Evolutionary conservation across 2,113 vertebrate genomes (phyloP).

Genomic region (Spea multiplicata): DNA sequence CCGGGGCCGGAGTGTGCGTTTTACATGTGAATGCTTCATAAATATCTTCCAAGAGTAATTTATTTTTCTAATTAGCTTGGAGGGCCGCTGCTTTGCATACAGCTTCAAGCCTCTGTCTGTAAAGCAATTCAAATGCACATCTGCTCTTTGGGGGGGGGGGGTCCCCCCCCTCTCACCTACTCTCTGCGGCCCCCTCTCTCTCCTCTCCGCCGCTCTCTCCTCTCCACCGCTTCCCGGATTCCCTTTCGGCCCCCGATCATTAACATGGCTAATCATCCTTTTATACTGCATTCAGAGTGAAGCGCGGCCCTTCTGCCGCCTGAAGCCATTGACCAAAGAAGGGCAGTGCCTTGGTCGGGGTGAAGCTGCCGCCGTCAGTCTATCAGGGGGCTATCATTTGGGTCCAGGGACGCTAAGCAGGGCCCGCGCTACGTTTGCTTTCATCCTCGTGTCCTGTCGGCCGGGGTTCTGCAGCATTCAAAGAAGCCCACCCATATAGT

Average conservation of each 20-base stretch:
- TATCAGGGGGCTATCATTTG: too few species aligned
- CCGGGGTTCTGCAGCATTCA: too few species aligned
- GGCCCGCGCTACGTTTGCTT: too few species aligned
- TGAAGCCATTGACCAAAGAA: too few species aligned
- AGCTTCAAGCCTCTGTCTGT: constrained; percentile 55
- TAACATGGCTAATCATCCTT: constrained; percentile 56
- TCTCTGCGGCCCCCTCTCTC: constrained; percentile 44
- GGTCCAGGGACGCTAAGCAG: too few species aligned
- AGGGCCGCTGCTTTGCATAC: constrained; percentile 50
- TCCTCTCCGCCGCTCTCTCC: constrained; percentile 2
- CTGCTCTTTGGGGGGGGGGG: constrained; percentile 51
- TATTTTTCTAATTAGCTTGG: constrained; percentile 58
- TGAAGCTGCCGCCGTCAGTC: too few species aligned
- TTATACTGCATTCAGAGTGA: constrained; percentile 42
- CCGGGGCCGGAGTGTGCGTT: constrained; percentile 28
- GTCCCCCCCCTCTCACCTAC: constrained; percentile 45
- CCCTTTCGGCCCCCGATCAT: constrained; percentile 52
- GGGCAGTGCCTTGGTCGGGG: too few species aligned
- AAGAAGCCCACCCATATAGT: too few species aligned
- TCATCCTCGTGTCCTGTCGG: too few species aligned
- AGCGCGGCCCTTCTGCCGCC: not conserved
- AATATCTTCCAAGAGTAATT: constrained; percentile 58
- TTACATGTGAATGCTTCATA: constrained; percentile 57
- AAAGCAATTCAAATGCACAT: constrained; percentile 58
- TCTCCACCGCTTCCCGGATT: constrained; percentile 46